Evolutionary conservation across 2,888 invertebrate genomes (phyloP).

Genomic region (Brachyopa scutellaris): DNA sequence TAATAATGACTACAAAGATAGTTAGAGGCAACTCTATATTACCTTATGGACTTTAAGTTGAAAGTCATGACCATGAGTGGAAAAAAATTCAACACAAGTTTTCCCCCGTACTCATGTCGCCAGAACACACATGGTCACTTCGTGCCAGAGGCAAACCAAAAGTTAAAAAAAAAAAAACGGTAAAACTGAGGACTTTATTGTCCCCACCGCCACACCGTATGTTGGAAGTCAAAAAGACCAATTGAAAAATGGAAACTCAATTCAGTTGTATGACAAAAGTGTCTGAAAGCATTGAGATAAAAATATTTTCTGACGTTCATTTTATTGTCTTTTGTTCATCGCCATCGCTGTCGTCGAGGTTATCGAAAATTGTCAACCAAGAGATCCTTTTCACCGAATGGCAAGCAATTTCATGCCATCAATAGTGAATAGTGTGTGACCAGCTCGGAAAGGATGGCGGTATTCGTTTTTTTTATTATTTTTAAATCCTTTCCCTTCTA

Average conservation of each 20-base stretch:
- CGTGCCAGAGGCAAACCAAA: slow-evolving; percentile 38
- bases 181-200: slow-evolving; percentile 6
- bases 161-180: slow-evolving; percentile 16
- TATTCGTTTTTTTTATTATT: no score
- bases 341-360: slow-evolving; percentile 1
- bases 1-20: not conserved
- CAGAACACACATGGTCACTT: slow-evolving; percentile 43
- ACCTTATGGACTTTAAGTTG: no score
- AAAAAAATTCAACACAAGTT: slow-evolving; percentile 36
- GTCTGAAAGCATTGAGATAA: slow-evolving; percentile 70
- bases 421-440: slow-evolving; percentile 44
- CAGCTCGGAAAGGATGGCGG: slow-evolving; percentile 30
- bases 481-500: no score
- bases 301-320: slow-evolving; percentile 57
- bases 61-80: no score
- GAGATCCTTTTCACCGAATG: slow-evolving; percentile 51
- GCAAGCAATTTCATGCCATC: slow-evolving; percentile 49
- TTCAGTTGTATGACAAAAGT: slow-evolving; percentile 64
- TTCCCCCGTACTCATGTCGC: slow-evolving; percentile 25
- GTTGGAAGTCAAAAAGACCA: slow-evolving; percentile 46
- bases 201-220: not conserved
- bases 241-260: slow-evolving; percentile 59
- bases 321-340: slow-evolving; percentile 67
- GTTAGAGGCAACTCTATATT: not conserved
- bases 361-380: slow-evolving; percentile 59